Evolutionary conservation across 2,888 invertebrate species (phyloP).

Genomic region (Drosophila helvetica): DNA sequence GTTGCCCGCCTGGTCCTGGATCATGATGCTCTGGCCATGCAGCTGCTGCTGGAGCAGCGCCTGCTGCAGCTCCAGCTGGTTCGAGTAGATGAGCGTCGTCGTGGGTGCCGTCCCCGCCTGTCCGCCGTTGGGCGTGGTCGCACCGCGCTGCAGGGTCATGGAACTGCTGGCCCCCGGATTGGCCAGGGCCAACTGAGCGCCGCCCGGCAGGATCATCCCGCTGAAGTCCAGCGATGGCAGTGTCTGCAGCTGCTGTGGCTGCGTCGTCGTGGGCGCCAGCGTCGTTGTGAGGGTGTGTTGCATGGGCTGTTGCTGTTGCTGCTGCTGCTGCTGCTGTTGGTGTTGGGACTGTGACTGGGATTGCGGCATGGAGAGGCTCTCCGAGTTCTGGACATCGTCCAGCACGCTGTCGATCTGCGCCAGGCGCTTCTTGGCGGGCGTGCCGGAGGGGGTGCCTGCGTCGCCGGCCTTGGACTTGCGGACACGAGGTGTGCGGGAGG

Average conservation of each 20-base stretch:
- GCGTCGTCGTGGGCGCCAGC: constrained; percentile 45
- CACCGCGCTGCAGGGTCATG: constrained; percentile 64
- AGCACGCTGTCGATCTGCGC: constrained; percentile 81
- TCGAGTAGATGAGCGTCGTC: constrained; percentile 81
- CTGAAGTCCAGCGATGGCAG: constrained; percentile 82
- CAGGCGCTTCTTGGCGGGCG: constrained; percentile 76
- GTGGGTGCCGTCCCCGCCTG: constrained; percentile 55
- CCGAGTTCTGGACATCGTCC: constrained; percentile 80
- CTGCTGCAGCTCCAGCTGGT: constrained; percentile 82
- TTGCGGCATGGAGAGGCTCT: constrained; percentile 48
- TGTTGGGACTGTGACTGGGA: constrained; percentile 51
- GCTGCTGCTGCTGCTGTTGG: constrained; percentile 50
- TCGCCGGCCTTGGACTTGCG: constrained; percentile 65
- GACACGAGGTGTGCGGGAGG: constrained; percentile 73
- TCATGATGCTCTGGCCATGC: constrained; percentile 83
- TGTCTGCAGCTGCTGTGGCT: constrained; percentile 67
- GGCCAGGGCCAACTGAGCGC: constrained; percentile 81
- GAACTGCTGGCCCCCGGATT: constrained; percentile 80
- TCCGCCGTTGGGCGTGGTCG: constrained; percentile 53
- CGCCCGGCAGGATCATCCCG: constrained; percentile 82
- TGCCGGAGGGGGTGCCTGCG: constrained; percentile 40
- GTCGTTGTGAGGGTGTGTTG: constrained; percentile 53
- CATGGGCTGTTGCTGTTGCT: constrained; percentile 54
- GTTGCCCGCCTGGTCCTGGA: constrained; percentile 82
- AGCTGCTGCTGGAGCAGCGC: constrained; percentile 82